Percentiles rank a stretch among this genome's conserved stretches.
Conservation (phyloP, 2,797 vertebrate species). For the Tapirus indicus region DNA sequence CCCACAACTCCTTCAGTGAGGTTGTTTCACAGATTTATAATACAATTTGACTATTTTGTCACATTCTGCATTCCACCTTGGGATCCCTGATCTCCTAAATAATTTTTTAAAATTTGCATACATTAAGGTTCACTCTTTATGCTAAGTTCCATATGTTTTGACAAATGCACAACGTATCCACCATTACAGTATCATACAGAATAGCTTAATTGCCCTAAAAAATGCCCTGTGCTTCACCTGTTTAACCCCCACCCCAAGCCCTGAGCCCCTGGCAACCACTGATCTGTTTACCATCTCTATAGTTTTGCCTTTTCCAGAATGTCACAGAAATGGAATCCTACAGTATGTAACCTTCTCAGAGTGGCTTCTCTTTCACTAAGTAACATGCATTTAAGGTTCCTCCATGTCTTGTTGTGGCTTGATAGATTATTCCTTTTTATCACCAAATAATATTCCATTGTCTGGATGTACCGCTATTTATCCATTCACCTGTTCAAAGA, state of each 20-base stretch:
- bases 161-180: not conserved
- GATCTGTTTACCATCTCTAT: too few relatives aligned
- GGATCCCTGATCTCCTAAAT: not conserved
- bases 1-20: not conserved
- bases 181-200: not conserved
- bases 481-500: not conserved
- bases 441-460: too few relatives aligned
- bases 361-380: not conserved
- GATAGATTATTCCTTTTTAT: not conserved
- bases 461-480: not conserved
- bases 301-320: too few relatives aligned
- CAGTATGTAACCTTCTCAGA: not conserved
- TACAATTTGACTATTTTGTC: not conserved
- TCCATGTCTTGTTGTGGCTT: not conserved
- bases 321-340: not conserved
- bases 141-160: not conserved
- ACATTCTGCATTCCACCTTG: not conserved
- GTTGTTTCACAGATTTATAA: too few relatives aligned
- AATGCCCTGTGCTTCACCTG: too few relatives aligned
- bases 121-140: not conserved
- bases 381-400: too few relatives aligned
- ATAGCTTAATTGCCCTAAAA: not conserved
- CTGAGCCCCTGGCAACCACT: too few relatives aligned
- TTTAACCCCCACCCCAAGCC: too few relatives aligned
- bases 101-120: not conserved